Conservation (phyloP, 2,888 invertebrate species). For the Physocephala rufipes region DNA sequence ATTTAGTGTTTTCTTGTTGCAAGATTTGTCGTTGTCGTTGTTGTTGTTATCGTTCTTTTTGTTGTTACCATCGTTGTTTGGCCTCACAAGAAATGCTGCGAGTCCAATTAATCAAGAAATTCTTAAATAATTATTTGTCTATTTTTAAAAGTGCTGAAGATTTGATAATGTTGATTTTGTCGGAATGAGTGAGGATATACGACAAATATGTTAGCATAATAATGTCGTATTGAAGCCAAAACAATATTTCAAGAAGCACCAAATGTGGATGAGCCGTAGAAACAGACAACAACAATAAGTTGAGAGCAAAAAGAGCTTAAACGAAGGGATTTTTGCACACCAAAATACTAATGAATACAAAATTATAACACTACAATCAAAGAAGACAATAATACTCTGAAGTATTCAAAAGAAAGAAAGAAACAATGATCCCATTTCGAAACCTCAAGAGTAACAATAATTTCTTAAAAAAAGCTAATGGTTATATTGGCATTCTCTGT, state of each 20-base stretch:
- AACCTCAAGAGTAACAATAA: too few relatives aligned
- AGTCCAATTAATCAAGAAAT: slow-evolving; percentile 64
- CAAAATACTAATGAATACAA: slow-evolving; percentile 52
- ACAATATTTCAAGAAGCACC: slow-evolving; percentile 41
- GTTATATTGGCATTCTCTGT: too few relatives aligned
- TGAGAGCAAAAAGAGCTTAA: slow-evolving; percentile 29
- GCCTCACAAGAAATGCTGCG: slow-evolving; percentile 53
- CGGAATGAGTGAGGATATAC: slow-evolving; percentile 27
- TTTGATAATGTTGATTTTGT: slow-evolving; percentile 23
- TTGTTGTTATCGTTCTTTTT: not conserved
- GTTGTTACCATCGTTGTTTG: slow-evolving; percentile 20
- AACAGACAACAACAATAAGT: slow-evolving; percentile 34
- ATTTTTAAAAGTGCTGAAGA: slow-evolving; percentile 53
- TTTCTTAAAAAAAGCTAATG: too few relatives aligned
- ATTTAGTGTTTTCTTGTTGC: slow-evolving; percentile 29
- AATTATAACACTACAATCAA: slow-evolving; percentile 46
- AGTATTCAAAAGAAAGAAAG: too few relatives aligned
- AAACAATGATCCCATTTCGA: too few relatives aligned
- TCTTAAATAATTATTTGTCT: slow-evolving; percentile 64
- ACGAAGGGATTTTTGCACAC: slow-evolving; percentile 21
- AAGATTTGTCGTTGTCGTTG: slow-evolving; percentile 48
- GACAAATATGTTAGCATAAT: slow-evolving; percentile 18
- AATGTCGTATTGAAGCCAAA: slow-evolving; percentile 27
- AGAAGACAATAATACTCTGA: too few relatives aligned
- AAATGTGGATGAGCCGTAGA: slow-evolving; percentile 40